phyloP scores from a whole-genome alignment of 2,888 invertebrate genomes.

The Sphinx pinastri region DNA sequence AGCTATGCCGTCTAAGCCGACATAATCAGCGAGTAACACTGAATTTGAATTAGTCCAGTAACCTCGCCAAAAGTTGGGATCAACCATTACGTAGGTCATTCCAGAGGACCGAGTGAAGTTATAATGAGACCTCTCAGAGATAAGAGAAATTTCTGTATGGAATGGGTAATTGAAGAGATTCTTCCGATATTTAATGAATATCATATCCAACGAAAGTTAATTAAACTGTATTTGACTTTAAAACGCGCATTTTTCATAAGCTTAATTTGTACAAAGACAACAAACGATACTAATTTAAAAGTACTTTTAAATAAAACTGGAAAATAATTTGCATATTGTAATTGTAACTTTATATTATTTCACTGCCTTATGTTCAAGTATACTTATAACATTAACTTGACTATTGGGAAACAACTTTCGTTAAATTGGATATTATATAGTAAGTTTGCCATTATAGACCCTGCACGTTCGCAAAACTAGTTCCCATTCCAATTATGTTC shows the following conservation, averaged over 20 bases:
- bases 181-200: constrained; percentile 16
- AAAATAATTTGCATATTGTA: too few species aligned
- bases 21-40: constrained; percentile 45
- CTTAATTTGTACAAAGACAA: not conserved
- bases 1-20: constrained; percentile 41
- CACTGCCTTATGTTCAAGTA: too few species aligned
- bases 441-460: not conserved
- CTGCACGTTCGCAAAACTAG: not conserved
- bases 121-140: constrained; percentile 64
- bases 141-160: constrained; percentile 46
- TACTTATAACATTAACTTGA: too few species aligned
- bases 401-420: too few species aligned
- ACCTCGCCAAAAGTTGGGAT: constrained; percentile 49
- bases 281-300: not conserved
- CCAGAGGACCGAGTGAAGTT: constrained; percentile 63
- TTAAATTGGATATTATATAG: too few species aligned
- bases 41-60: constrained; percentile 53
- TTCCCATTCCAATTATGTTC: not conserved
- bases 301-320: not conserved
- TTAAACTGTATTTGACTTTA: constrained; percentile 13
- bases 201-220: constrained; percentile 16
- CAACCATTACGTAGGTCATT: constrained; percentile 62
- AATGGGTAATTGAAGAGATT: constrained; percentile 22
- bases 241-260: not conserved
- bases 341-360: too few species aligned